Evolutionary conservation across 2,888 invertebrate species (phyloP).

Genomic region (Caprella mutica): DNA sequence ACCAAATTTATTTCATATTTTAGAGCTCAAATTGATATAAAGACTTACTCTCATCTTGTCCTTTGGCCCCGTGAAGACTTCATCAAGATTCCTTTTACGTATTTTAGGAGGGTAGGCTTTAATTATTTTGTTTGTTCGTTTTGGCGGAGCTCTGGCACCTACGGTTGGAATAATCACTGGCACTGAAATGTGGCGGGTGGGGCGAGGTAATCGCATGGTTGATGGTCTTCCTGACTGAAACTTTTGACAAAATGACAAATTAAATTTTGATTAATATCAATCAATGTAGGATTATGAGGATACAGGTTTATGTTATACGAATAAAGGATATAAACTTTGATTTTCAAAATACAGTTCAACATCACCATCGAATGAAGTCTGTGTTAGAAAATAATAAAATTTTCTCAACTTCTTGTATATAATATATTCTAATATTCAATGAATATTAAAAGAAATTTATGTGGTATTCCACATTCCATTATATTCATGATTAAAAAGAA

Average conservation of each 20-base stretch:
- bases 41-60: too few species aligned
- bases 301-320: too few species aligned
- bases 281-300: neutral
- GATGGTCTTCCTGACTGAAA: constrained; percentile 14
- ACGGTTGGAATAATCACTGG: constrained; percentile 22
- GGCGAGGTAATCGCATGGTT: constrained; percentile 23
- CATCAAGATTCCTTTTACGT: constrained; percentile 14
- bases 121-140: constrained; percentile 10
- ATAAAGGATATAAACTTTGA: too few species aligned
- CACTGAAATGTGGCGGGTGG: constrained; percentile 22
- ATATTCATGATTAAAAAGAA: neutral
- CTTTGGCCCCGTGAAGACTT: constrained; percentile 26
- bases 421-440: too few species aligned
- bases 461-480: neutral
- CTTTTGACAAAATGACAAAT: neutral
- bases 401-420: too few species aligned
- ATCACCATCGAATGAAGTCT: too few species aligned
- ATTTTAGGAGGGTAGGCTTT: constrained; percentile 18
- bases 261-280: neutral
- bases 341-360: too few species aligned
- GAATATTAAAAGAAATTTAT: neutral
- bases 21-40: too few species aligned
- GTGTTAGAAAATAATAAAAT: too few species aligned
- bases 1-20: too few species aligned
- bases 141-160: neutral